These are phyloP conservation scores for Hydropotes inermis DNA, from an alignment of 2,113 vertebrate genomes.

Conservation along the genomic window DNA sequence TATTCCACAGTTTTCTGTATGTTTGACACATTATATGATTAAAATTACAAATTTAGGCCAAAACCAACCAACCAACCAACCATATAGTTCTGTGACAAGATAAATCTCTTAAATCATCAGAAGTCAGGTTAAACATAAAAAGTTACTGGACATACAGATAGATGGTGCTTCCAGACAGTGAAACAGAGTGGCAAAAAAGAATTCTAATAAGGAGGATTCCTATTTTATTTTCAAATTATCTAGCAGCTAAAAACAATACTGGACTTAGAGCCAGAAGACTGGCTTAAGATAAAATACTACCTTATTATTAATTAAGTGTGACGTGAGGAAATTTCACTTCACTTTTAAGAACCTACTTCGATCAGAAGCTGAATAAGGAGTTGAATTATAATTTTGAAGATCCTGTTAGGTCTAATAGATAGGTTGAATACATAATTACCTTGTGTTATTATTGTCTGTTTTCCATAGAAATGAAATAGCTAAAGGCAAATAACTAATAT, in stretches of 20 bases:
- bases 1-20: neutral
- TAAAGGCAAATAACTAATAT: neutral
- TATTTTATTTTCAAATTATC: constrained; percentile 30
- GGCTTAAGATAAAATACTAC: neutral
- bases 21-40: neutral
- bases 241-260: neutral
- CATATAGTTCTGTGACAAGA: neutral
- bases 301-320: neutral
- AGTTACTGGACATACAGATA: neutral
- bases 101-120: neutral
- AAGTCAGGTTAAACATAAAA: neutral
- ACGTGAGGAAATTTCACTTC: neutral
- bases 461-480: neutral
- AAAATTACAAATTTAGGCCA: constrained; percentile 4
- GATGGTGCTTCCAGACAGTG: neutral
- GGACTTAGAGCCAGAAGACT: neutral
- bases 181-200: neutral
- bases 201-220: neutral
- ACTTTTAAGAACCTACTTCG: neutral
- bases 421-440: neutral
- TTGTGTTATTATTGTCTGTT: neutral
- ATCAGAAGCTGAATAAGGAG: neutral
- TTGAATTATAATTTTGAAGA: neutral
- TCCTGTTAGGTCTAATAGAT: neutral
- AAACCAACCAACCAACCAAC: neutral